Base-by-base conservation (phyloP, 2,888 invertebrate genomes). In the Nephrocerus scutellatus region DNA sequence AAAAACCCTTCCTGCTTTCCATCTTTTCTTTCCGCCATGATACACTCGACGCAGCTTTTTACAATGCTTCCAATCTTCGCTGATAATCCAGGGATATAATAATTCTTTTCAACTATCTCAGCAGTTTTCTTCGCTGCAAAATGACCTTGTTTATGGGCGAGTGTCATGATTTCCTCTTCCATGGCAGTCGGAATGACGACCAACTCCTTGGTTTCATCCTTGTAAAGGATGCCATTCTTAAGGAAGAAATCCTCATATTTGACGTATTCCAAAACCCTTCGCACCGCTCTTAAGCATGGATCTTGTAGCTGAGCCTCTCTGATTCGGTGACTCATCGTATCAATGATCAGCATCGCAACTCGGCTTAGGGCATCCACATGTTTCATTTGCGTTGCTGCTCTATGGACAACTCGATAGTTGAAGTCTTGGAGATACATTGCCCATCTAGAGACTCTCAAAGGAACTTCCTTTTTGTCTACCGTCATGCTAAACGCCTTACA, bases 71-170 rank as follows among this genome's bases (percentile, higher is more conserved):
- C 20, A 1, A 45, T 41, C 16, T 46, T 47, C 5, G 29, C 16
- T 4, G 3, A 30, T 9, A 30, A 14, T 5, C 41, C 15, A 16
- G 29, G 30, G 20, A 61, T 54, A 33, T 47, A 56, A 41, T 53
- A 62, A 3, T 57, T 48, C 22, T 46, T 46, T n/a, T 41, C 47
- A 3, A 62, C 25, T 3, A 41, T 13, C 12, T 58, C 52, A 18
- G 45, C 46, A 1, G 45, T 57, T 31, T 58, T 63, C 13, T 43
- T 54, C 5, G 33, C 46, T 2, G 46, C 46, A 47, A 62, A 64
- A 50, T 67, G 64, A 16, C 62, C 60, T 13, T 46, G 45, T 31
- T 56, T 57, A 43, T 66, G 63, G 1, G 48, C 48, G 15, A 35
- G 52, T 31, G 44, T 46, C 7, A 67, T 63, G 5, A 67, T 50